Evolutionary conservation across 1,140 invertebrate genomes (phyloP), one percentile per base, ranked within the genome.

Genomic region (Chrysoperla carnea): DNA sequence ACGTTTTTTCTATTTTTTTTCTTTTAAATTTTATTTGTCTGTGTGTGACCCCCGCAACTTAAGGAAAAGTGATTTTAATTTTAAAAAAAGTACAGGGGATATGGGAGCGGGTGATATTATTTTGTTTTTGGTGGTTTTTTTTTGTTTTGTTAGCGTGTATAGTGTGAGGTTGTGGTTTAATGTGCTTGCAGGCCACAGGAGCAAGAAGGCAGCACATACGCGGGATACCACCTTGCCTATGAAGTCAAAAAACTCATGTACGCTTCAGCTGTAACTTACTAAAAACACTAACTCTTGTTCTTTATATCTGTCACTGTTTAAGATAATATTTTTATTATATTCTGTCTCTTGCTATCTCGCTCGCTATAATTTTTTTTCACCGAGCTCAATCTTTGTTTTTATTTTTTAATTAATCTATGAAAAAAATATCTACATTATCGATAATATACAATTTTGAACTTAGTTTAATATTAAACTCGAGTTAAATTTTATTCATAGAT

Each of bases 161-260:
- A 33, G 31, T 33, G 31, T 33, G 31, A 33, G 31, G 31, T 33
- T 23, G n/a, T 33, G 31, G 31, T 33, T 33, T 33, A 12, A 9
- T 33, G 31, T 72, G 61, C 69, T 78, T 78, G 68, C 75, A 80
- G 80, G 75, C 76, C 76, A 70, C 70, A 78, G 72, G 87, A 91
- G 70, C 79, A 76, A 69, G 67, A 61, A 36, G 52, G 67, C 58
- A 73, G 80, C 66, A 76, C 81, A 72, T 86, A 89, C 74, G 81
- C 87, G 74, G 87, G 86, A 70, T 92, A 92, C 78, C 89, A 93
- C 77, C 85, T 94, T 72, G 87, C 88, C 76, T 94, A 93, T 78
- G 89, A 94, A 90, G 89, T 94, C 73, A 93, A 94, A 87, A 94
- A 94, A 76, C 86, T 94, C 77, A 93, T 94, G 90, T 93, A 92